Evolutionary conservation across 2,888 invertebrate genomes (phyloP), one percentile per base, ranked within the genome.

Genomic region (Ormyrus pomaceus): DNA sequence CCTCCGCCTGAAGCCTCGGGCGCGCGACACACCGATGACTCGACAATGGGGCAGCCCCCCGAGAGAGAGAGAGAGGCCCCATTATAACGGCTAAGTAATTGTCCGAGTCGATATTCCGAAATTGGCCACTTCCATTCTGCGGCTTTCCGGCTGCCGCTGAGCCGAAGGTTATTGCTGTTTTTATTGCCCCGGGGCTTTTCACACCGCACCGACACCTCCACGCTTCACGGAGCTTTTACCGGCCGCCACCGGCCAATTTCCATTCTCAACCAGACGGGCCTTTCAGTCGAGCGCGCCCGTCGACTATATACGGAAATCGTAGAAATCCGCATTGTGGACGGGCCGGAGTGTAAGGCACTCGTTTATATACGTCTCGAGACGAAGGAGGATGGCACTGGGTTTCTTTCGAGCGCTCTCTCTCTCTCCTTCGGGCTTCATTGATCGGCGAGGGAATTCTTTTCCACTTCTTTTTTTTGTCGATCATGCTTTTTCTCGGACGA

Each of bases 51-150:
- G 55, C 79, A 71, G 76, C 13, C 82, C 82, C 55, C 53, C 77
- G 72, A 82, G 34, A 34, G 34, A 34, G 34, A 34, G 34, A 34
- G 34, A 34, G 34, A 34, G 34, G 48, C 55, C 77, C 83, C 83
- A 86, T 88, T 87, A 89, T 90, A 85, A 85, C 85, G 84, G 80
- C 87, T 89, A 90, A 90, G 89, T 90, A 90, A 90, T 90, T 90
- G 90, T 90, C 86, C 86, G 82, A 74, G 79, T 73, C 84, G 83
- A 84, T 85, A 82, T 85, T 85, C 82, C 77, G 84, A 85, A 86
- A 87, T 88, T 85, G 84, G 81, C 82, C 85, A 83, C 84, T 84
- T 84, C 78, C 77, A 86, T 85, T 88, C 87, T 89, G 89, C 85
- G 89, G 89, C 88, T 88, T 88, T 86, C 83, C 82, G 81, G 48